Conservation (phyloP, 2,888 invertebrate genomes). For the Lobophora halterata region DNA sequence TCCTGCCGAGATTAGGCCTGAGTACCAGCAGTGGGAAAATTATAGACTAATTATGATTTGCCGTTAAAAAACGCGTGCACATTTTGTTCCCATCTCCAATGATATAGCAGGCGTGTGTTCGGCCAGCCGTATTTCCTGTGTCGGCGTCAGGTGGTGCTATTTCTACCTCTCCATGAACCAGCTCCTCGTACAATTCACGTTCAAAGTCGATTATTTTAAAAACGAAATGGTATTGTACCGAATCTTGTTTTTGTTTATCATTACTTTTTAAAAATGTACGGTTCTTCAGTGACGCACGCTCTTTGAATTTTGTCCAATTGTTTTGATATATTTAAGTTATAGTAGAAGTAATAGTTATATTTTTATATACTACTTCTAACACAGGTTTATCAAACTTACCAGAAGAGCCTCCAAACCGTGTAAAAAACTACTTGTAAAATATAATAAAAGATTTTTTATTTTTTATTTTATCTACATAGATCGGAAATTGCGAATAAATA, state of each 20-base stretch:
- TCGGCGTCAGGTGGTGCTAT: slow-evolving; percentile 66
- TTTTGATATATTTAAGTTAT: too few relatives aligned
- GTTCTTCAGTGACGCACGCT: slow-evolving; percentile 26
- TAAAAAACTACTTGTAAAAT: too few relatives aligned
- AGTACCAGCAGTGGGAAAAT: too few relatives aligned
- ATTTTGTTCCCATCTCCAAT: slow-evolving; percentile 35
- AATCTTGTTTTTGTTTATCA: slow-evolving; percentile 36
- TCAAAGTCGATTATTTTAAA: slow-evolving; percentile 70
- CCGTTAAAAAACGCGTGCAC: slow-evolving; percentile 32
- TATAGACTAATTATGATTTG: too few relatives aligned
- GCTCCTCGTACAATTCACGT: slow-evolving; percentile 57
- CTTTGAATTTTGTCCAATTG: slow-evolving; percentile 27
- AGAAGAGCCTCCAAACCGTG: too few relatives aligned
- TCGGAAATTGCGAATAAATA: too few relatives aligned
- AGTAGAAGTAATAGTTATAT: not conserved
- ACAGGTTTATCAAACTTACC: too few relatives aligned
- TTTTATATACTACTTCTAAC: too few relatives aligned
- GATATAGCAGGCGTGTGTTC: slow-evolving; percentile 44
- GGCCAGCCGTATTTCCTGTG: slow-evolving; percentile 66
- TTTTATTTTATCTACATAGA: too few relatives aligned
- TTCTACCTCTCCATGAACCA: slow-evolving; percentile 69
- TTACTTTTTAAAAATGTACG: slow-evolving; percentile 41
- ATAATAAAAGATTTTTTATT: too few relatives aligned
- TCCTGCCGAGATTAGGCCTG: too few relatives aligned
- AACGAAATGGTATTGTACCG: slow-evolving; percentile 34